phyloP scores from a whole-genome alignment of 2,797 vertebrate genomes.

The Dendrocincla tyrannina region DNA sequence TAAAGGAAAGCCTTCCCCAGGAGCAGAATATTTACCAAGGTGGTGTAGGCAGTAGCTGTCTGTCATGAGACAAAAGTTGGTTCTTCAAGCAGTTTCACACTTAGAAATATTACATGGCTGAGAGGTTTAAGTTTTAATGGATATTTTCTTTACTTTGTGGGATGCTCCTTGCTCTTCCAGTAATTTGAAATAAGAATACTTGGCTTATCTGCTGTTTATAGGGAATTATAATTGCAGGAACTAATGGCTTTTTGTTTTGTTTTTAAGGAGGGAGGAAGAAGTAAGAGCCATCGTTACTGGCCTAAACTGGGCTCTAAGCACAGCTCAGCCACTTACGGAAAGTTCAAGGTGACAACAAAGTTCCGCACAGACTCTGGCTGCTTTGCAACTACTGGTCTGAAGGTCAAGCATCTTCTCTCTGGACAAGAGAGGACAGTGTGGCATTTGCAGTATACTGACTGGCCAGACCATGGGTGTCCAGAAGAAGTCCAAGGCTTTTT shows the following conservation, averaged over 20 bases:
- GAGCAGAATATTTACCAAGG: background rate
- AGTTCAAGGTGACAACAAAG: conserved; percentile 98
- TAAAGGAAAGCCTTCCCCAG: background rate
- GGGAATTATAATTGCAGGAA: background rate
- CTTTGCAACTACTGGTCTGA: conserved; percentile 96
- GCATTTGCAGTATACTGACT: conserved; percentile 98
- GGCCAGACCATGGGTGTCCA: conserved; percentile 95
- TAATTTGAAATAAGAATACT: background rate
- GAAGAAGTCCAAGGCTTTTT: conserved; percentile 95
- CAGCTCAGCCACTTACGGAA: conserved; percentile 95
- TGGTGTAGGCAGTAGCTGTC: background rate
- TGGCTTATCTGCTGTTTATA: background rate
- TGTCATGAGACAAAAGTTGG: background rate
- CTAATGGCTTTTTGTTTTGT: background rate
- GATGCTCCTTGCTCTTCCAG: background rate
- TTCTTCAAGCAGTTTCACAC: background rate
- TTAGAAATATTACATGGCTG: background rate
- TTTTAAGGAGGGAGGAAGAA: conserved; percentile 89
- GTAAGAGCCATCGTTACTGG: conserved; percentile 97
- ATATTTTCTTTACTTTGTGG: background rate
- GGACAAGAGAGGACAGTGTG: conserved; percentile 96
- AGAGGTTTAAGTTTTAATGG: background rate
- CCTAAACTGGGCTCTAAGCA: conserved; percentile 97
- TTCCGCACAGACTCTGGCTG: conserved; percentile 97
- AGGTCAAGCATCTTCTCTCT: conserved; percentile 94